These are phyloP conservation scores for Lycocerus yunnanus DNA, from an alignment of 2,888 invertebrate genomes.

Conservation along the genomic window DNA sequence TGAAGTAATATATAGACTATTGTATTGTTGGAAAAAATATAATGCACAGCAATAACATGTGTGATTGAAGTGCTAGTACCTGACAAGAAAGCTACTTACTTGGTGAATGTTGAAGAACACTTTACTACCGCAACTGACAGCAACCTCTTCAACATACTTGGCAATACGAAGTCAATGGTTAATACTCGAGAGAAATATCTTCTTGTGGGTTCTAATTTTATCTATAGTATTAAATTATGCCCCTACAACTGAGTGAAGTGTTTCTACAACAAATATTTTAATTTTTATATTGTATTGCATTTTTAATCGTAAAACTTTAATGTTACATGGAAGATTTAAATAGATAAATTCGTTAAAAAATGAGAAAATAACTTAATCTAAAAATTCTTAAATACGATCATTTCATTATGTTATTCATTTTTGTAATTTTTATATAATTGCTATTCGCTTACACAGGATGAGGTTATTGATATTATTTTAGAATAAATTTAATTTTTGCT, in stretches of 20 bases:
- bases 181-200: conserved; percentile 25
- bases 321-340: not conserved
- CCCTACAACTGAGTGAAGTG: not conserved
- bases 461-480: too few species aligned
- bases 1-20: conserved; percentile 54
- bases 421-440: too few species aligned
- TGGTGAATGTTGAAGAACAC: conserved; percentile 47
- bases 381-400: too few species aligned
- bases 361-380: too few species aligned
- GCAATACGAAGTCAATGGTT: not conserved
- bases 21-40: conserved; percentile 51
- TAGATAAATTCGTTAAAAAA: too few species aligned
- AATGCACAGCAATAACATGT: conserved; percentile 52
- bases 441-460: too few species aligned
- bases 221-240: not conserved
- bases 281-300: not conserved
- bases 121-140: conserved; percentile 47
- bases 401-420: too few species aligned
- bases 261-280: not conserved
- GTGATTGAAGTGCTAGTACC: conserved; percentile 50
- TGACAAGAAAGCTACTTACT: conserved; percentile 52
- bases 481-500: too few species aligned
- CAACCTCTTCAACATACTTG: conserved; percentile 29
- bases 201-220: conserved; percentile 29
- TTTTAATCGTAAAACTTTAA: not conserved